A percentile compares a stretch with the other conserved stretches of the same genome.
These are phyloP conservation scores for Microctonus hyperodae DNA, from an alignment of 2,888 invertebrate genomes.

Conservation along the genomic window DNA sequence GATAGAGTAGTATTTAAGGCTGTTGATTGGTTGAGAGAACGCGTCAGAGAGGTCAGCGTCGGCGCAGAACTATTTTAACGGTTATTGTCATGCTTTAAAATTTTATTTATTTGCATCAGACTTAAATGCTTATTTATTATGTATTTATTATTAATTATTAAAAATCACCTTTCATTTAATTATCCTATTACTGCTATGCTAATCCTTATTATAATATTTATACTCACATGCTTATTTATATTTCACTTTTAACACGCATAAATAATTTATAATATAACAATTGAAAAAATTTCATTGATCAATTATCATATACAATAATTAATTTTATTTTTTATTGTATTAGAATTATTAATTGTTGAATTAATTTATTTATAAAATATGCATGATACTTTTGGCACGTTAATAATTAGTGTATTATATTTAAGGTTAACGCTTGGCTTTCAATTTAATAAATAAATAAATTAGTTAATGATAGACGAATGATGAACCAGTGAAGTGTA, in stretches of 20 bases:
- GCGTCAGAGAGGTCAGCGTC: slow-evolving; percentile 8
- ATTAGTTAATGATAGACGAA: slow-evolving; percentile 21
- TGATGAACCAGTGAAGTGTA: slow-evolving; percentile 28
- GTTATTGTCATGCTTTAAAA: not conserved
- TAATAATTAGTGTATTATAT: not conserved
- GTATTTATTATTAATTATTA: too few species aligned
- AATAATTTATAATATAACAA: not conserved
- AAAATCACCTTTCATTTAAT: too few species aligned
- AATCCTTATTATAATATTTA: not conserved
- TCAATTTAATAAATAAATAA: not conserved
- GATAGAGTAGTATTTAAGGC: slow-evolving; percentile 4
- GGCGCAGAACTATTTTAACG: slow-evolving; percentile 3
- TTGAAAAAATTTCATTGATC: too few species aligned
- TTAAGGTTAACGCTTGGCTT: slow-evolving; percentile 10
- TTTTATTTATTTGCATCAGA: not conserved
- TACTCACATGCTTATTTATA: not conserved
- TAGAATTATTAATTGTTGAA: not conserved
- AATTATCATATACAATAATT: not conserved
- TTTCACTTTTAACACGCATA: not conserved
- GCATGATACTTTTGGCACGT: not conserved
- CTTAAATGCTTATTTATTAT: too few species aligned
- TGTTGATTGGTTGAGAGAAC: not conserved
- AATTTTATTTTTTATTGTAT: not conserved
- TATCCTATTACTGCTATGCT: not conserved
- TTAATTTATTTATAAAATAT: not conserved